phyloP scores from a whole-genome alignment of 2,888 invertebrate species.

The Pediacus dermestoides region DNA sequence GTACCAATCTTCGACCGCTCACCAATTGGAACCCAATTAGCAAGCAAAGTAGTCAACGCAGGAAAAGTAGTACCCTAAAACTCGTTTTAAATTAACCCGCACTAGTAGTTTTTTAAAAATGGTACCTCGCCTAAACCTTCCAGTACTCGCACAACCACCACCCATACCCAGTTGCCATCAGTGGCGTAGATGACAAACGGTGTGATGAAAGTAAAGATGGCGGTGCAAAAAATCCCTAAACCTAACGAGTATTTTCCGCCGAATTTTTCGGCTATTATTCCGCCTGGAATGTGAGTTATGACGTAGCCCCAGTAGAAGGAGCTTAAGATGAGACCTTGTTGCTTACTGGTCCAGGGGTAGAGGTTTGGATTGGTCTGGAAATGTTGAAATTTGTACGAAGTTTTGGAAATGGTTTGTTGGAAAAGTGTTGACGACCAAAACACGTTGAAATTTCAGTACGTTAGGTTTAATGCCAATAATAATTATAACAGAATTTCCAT shows the following conservation, averaged over 20 bases:
- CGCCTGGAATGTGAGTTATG: slow-evolving; percentile 78
- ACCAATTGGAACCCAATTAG: slow-evolving; percentile 75
- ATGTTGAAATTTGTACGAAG: slow-evolving; percentile 3
- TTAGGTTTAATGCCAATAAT: too few species aligned
- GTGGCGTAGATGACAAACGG: slow-evolving; percentile 63
- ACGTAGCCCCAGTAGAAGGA: slow-evolving; percentile 86
- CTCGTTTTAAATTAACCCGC: too few species aligned
- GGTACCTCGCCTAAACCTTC: slow-evolving; percentile 80
- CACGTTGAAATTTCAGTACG: too few species aligned
- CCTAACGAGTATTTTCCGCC: slow-evolving; percentile 84
- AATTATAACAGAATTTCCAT: too few species aligned
- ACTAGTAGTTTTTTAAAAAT: neutral
- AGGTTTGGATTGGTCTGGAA: slow-evolving; percentile 20
- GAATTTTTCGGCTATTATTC: slow-evolving; percentile 72
- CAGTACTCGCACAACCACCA: slow-evolving; percentile 68
- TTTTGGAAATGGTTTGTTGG: too few species aligned
- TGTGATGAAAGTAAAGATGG: slow-evolving; percentile 77
- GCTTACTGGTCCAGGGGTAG: slow-evolving; percentile 60
- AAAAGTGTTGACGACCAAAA: too few species aligned
- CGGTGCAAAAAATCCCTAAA: slow-evolving; percentile 76
- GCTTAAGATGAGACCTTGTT: slow-evolving; percentile 73
- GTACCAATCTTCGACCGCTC: slow-evolving; percentile 77
- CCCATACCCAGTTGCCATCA: slow-evolving; percentile 64
- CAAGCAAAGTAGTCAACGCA: slow-evolving; percentile 74
- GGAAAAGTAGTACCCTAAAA: slow-evolving; percentile 74